Conservation (phyloP, 2,797 vertebrate species). For the Staurois parvus region DNA sequence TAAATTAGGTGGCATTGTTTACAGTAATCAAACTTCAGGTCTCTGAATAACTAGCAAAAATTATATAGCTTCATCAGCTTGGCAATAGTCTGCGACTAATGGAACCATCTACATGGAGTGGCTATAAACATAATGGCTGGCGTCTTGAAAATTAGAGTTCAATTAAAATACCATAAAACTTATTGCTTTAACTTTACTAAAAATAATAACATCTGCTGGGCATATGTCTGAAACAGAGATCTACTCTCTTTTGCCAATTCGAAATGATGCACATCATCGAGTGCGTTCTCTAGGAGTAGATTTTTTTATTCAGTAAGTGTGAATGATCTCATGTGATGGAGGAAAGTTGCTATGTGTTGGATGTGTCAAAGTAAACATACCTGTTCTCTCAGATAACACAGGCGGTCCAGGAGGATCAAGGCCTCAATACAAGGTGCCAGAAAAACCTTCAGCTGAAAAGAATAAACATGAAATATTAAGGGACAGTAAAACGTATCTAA, state of each 20-base stretch:
- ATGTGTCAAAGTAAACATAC: constrained; percentile 76
- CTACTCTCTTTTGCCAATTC: constrained; percentile 67
- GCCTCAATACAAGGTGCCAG: constrained; percentile 94
- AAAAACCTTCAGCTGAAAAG: constrained; percentile 89
- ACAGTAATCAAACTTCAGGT: neutral
- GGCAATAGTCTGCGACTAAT: constrained; percentile 3
- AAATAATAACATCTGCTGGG: constrained; percentile 76
- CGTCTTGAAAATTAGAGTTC: constrained; percentile 72
- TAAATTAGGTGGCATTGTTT: constrained; percentile 16
- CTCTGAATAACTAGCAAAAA: neutral
- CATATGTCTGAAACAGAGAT: constrained; percentile 70
- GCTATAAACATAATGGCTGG: constrained; percentile 60
- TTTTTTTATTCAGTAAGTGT: constrained; percentile 53
- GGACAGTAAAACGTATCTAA: constrained; percentile 21
- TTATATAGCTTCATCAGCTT: constrained; percentile 9
- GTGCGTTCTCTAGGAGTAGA: constrained; percentile 53
- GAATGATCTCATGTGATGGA: constrained; percentile 64
- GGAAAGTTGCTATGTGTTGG: constrained; percentile 62
- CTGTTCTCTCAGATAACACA: constrained; percentile 96
- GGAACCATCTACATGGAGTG: constrained; percentile 13
- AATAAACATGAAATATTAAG: constrained; percentile 63
- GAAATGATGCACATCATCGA: constrained; percentile 69
- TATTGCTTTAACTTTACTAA: constrained; percentile 70
- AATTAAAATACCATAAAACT: constrained; percentile 76
- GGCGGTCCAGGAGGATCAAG: constrained; percentile 93